Conservation (phyloP, 2,888 invertebrate species). For the Dolichopus griseipennis region DNA sequence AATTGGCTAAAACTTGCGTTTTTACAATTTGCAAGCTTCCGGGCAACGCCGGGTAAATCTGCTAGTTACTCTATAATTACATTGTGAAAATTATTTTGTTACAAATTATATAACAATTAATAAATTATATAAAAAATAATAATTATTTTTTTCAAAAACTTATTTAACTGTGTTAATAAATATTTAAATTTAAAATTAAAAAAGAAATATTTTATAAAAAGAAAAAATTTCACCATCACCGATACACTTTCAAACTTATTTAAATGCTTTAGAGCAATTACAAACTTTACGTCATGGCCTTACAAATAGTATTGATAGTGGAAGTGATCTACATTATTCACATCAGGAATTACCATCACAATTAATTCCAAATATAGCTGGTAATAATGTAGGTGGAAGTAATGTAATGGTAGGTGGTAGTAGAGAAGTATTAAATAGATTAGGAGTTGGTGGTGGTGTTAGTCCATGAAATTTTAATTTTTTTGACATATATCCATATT, state of each 20-base stretch:
- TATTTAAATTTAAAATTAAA: neutral
- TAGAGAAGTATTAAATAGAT: neutral
- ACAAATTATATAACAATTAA: neutral
- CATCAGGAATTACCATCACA: neutral
- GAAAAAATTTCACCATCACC: constrained; percentile 8
- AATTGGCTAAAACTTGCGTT: too few relatives aligned
- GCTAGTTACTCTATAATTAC: neutral
- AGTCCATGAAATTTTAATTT: neutral
- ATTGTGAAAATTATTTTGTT: neutral
- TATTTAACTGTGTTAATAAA: neutral
- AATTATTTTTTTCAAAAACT: too few relatives aligned
- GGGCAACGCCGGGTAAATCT: too few relatives aligned
- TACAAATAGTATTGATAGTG: neutral
- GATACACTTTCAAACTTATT: constrained; percentile 8
- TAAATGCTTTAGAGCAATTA: constrained; percentile 9
- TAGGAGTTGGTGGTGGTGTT: neutral
- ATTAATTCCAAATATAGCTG: neutral
- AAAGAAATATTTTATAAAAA: neutral
- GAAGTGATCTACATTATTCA: neutral
- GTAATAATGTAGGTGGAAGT: too few relatives aligned
- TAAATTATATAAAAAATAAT: too few relatives aligned
- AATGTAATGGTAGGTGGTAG: too few relatives aligned
- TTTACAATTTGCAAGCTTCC: too few relatives aligned
- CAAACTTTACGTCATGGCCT: neutral
- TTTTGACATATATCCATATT: constrained; percentile 7